Evolutionary conservation across 2,888 invertebrate genomes (phyloP).

Genomic region (Mesopsocus fuscifrons): DNA sequence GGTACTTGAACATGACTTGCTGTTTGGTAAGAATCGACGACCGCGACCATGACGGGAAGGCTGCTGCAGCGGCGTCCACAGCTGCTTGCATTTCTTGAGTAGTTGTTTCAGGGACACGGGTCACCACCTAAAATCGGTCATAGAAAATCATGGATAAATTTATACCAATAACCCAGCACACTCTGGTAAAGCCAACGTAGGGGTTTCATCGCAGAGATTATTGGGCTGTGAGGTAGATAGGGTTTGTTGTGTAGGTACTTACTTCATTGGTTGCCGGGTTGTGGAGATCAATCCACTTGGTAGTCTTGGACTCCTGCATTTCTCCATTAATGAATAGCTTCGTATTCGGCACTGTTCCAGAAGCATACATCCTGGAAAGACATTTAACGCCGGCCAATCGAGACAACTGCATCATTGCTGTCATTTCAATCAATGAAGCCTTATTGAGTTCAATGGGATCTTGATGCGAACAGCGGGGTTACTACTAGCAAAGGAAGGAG

Average conservation of each 20-base stretch:
- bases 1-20: constrained; percentile 65
- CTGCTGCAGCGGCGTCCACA: constrained; percentile 61
- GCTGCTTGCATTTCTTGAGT: constrained; percentile 76
- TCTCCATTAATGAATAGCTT: constrained; percentile 93
- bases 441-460: too few relatives aligned
- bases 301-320: constrained; percentile 66
- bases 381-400: too few relatives aligned
- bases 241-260: too few relatives aligned
- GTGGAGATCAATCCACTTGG: constrained; percentile 85
- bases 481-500: too few relatives aligned
- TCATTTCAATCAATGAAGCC: too few relatives aligned
- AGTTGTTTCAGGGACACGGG: constrained; percentile 78
- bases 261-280: constrained; percentile 87
- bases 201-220: too few relatives aligned
- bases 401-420: too few relatives aligned
- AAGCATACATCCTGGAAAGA: neutral
- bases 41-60: constrained; percentile 65
- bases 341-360: constrained; percentile 40
- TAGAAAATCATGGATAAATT: neutral
- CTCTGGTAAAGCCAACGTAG: neutral
- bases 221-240: too few relatives aligned
- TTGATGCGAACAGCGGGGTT: too few relatives aligned
- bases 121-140: constrained; percentile 28
- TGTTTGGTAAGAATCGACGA: constrained; percentile 84
- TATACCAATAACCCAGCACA: constrained; percentile 1